Evolutionary conservation across 2,797 vertebrate species (phyloP), one percentile per base, ranked within the genome.

Genomic region (Kryptopterus vitreolus): DNA sequence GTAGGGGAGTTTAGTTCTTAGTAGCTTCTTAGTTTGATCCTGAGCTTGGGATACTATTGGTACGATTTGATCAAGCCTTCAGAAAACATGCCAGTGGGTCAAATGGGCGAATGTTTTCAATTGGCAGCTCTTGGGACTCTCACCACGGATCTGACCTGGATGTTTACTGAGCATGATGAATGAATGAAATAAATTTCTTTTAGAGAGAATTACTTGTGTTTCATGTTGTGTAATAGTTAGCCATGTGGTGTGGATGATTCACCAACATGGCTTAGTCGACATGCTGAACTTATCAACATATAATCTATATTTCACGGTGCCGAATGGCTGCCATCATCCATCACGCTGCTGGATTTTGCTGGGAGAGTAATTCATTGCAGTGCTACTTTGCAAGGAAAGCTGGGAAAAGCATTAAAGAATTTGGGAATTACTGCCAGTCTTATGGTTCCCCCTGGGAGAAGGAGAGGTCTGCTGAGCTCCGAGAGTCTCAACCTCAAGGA

Each of bases 371-470:
- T 86, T 90, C 88, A 88, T 81, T 81, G 85, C 80, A 26, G 48
- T 82, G 80, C 68, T 83, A 83, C 85, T 69, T 91, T 91, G 81
- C 77, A 81, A 48, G 53, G 82, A 33, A 84, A 89, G 90, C 92
- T 93, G 92, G 88, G 90, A 87, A 90, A 91, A 82, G 68, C 91
- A 93, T 94, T 92, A 94, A 86, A 86, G 83, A 86, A 85, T 82
- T 70, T 62, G 82, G 81, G 89, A 86, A 85, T 84, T 84, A 87
- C 87, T 93, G 91, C 92, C 92, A 92, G 87, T 89, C 89, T 88
- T 81, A 70, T 80, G 84, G 85, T 91, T 89, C 85, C 90, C 87
- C 87, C 85, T 83, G 89, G 86, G 84, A 90, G 87, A 91, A 87
- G 85, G 89, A 88, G 89, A 89, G 53, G 85, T 89, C 86, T 89